Evolutionary conservation across 2,888 invertebrate genomes (phyloP), one percentile per base, ranked within the genome.

Genomic region (Rhagonycha lutea): DNA sequence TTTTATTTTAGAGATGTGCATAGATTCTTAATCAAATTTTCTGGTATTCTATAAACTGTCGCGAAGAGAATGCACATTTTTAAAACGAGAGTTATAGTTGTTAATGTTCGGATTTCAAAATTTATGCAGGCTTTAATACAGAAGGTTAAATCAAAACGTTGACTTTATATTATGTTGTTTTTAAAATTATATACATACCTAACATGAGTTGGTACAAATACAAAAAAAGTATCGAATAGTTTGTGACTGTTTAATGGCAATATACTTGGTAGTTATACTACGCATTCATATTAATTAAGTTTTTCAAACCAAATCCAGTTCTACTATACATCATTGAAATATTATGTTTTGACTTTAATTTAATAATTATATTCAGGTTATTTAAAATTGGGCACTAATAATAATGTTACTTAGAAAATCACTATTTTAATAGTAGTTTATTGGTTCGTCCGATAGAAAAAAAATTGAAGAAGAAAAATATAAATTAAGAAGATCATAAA

Each of bases 1-100:
- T 85, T 84, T 84, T 83, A 82, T 86, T 85, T 84, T 73, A 73
- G 82, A 82, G 81, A 83, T 83, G 85, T 83, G 86, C 86, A 87
- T 87, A 87, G 87, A 87, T 87, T 86, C 85, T 87, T 87, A 87
- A 87, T 87, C 87, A 87, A 87, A 87, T 86, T 87, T 87, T 87
- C 85, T 86, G 86, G 85, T 85, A 85, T 86, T 85, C 85, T 86
- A 86, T 85, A 83, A 83, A 85, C 86, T 86, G 86, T 86, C 86
- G 85, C 83, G 84, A 83, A 81, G 84, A 81, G 86, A 86, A 86
- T 86, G 86, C 84, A 82, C 78, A 80, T 80, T 78, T 78, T 75
- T 78, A 29, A 68, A 74, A 68, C 70, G 32, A 67, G 73, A 70
- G 71, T 76, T 76, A 76, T 76, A 76, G 76, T 76, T 76, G 76